Evolutionary conservation across 2,888 invertebrate species (phyloP), one percentile per base, ranked within the genome.

Genomic region (Drosophila kambysellisi): DNA sequence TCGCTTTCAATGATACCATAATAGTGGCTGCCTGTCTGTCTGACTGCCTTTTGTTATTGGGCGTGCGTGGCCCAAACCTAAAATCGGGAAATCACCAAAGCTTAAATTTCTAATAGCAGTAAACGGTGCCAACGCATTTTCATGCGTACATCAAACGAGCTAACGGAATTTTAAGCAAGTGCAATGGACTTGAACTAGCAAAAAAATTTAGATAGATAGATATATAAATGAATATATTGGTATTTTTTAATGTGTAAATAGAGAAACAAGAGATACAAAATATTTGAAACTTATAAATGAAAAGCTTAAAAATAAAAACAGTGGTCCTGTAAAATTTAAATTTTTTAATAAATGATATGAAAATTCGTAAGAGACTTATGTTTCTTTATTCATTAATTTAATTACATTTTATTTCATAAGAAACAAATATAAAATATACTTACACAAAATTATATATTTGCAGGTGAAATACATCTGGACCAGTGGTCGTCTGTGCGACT

Each of bases 401-500:
- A 12, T 20, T 20, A 46, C 17, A 50, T 11, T 30, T 50, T 30
- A 11, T 3, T 48, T 43, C 5, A 46, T 20, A n/a, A 17, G 8
- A 9, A 4, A 20, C 11, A 35, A 4, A 35, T 20, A 12, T n/a
- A 57, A 41, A 4, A 29, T 12, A 4, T 15, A 12, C 15, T 56
- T 5, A 61, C 37, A 9, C 29, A 7, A 43, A 20, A 12, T 53
- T 1, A 15, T 29, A 20, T 25, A 17, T 48, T 82, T 83, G 33
- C 93, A 97, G 95, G 95, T 97, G 39, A 97, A 97, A 94, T 98
- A 97, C 94, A 97, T 97, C 91, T 98, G 98, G 98, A 97, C 98
- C 32, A 97, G 97, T 60, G 98, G 98, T 68, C 96, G 98, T 77
- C 94, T 97, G 58, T 98, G 98, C 91, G 97, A 98, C 93, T 98